Conservation (phyloP, 2,113 vertebrate genomes). For the Aegotheles bennettii region DNA sequence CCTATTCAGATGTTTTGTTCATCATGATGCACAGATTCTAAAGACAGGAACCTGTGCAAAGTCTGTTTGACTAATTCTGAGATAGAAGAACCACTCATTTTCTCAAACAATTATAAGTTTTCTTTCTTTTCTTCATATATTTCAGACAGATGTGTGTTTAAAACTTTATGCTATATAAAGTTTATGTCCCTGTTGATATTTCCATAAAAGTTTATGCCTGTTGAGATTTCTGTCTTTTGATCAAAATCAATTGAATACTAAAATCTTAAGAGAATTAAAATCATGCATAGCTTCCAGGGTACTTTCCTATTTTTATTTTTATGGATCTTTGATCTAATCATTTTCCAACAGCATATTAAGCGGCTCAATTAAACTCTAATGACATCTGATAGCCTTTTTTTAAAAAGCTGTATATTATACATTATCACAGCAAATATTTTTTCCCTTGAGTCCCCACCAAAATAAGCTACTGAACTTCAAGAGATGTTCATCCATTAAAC, state of each 20-base stretch:
- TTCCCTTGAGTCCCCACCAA: neutral
- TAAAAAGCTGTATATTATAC: neutral
- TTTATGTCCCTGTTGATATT: neutral
- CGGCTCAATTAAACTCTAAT: neutral
- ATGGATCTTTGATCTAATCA: neutral
- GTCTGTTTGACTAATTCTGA: neutral
- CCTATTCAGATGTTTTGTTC: neutral
- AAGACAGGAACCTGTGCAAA: neutral
- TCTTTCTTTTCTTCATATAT: neutral
- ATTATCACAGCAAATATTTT: neutral
- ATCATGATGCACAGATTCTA: neutral
- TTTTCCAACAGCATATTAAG: neutral
- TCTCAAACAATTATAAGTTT: neutral
- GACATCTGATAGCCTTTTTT: neutral
- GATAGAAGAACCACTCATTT: neutral
- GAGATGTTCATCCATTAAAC: neutral
- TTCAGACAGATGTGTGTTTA: conserved; percentile 25
- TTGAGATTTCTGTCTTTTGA: neutral
- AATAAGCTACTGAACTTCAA: neutral
- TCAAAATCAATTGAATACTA: neutral
- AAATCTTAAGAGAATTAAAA: neutral
- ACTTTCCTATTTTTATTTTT: neutral
- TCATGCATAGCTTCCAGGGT: neutral
- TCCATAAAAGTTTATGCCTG: neutral
- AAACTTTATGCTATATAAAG: neutral